phyloP scores from a whole-genome alignment of 2,888 invertebrate genomes.

The Cryptosula pallasiana region DNA sequence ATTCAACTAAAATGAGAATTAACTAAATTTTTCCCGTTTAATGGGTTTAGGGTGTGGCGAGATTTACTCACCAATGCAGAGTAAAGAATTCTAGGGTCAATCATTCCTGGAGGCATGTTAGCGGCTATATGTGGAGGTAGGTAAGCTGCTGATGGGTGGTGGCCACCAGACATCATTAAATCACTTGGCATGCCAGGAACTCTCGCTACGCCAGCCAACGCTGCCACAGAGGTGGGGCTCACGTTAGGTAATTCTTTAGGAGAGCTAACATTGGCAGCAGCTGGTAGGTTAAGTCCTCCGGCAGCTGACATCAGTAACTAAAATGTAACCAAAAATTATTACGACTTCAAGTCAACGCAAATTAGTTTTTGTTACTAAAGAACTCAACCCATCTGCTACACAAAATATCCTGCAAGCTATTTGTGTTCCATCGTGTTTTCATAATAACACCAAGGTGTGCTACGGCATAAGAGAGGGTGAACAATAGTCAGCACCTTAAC shows the following conservation, averaged over 20 bases:
- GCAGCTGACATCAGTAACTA: slow-evolving; percentile 22
- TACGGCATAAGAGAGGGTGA: no score
- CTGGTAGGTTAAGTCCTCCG: slow-evolving; percentile 4
- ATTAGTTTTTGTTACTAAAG: no score
- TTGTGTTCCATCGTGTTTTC: no score
- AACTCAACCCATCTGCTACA: no score
- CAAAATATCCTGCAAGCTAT: no score
- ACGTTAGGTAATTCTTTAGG: background rate
- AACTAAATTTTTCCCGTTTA: no score
- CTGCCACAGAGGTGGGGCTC: slow-evolving; percentile 1
- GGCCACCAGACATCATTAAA: background rate
- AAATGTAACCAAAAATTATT: no score
- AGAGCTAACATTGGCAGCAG: background rate
- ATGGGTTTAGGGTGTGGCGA: no score
- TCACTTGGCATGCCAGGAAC: background rate
- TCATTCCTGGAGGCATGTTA: background rate
- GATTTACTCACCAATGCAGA: background rate
- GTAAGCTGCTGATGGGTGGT: background rate
- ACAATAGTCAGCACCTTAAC: no score
- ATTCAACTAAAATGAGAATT: no score
- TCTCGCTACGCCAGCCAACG: background rate
- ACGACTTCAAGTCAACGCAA: no score
- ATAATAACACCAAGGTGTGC: no score
- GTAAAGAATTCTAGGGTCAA: background rate
- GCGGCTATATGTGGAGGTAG: background rate